Percentiles rank a stretch among this genome's conserved stretches.
Conservation (phyloP, 2,113 vertebrate genomes). For the Trichomycterus rosablanca region DNA sequence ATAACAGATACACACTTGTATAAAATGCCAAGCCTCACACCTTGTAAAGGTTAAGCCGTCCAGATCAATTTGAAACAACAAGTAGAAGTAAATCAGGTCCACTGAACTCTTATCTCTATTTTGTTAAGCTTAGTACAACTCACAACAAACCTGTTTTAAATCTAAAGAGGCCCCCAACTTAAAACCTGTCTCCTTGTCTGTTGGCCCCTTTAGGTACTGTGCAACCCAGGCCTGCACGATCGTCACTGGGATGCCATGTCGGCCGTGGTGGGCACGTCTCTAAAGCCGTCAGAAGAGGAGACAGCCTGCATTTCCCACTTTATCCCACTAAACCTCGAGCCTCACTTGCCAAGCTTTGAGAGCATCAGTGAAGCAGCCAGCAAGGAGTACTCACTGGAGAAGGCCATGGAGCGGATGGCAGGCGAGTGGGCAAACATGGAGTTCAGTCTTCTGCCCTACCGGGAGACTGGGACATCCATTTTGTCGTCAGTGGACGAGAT, state of each 20-base stretch:
- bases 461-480: slow-evolving; percentile 78
- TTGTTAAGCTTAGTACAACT: no score
- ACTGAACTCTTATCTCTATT: no score
- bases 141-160: no score
- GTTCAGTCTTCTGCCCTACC: slow-evolving; percentile 71
- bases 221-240: slow-evolving; percentile 77
- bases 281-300: slow-evolving; percentile 66
- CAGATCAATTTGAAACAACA: no score
- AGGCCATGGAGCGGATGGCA: slow-evolving; percentile 80
- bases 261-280: slow-evolving; percentile 56
- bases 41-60: no score
- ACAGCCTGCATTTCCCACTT: slow-evolving; percentile 65
- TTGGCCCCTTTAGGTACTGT: slow-evolving; percentile 65
- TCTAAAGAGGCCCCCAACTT: no score
- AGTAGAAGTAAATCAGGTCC: no score
- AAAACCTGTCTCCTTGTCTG: no score
- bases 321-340: slow-evolving; percentile 72
- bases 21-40: no score
- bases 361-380: slow-evolving; percentile 76
- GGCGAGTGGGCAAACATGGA: slow-evolving; percentile 73
- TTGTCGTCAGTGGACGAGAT: slow-evolving; percentile 79
- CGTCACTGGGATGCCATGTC: slow-evolving; percentile 82
- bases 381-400: slow-evolving; percentile 80
- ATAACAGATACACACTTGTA: no score
- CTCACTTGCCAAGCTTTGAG: slow-evolving; percentile 69